phyloP scores from a whole-genome alignment of 1,140 invertebrate genomes.

The Ectropis grisescens region DNA sequence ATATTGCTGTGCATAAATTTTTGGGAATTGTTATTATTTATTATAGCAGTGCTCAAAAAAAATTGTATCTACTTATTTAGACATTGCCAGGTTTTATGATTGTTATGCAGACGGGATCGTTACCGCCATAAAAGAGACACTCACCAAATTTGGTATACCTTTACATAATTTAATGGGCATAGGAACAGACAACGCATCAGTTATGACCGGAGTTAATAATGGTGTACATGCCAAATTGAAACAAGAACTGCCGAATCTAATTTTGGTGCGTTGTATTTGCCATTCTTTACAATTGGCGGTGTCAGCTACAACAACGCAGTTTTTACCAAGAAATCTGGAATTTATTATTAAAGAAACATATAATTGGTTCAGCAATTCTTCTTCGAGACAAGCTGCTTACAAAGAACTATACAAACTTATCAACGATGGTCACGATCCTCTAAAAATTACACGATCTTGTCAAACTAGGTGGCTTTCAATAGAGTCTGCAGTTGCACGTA shows the following conservation, averaged over 20 bases:
- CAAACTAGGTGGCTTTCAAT: constrained; percentile 12
- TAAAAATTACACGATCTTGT: constrained; percentile 6
- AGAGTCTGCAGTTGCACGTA: constrained; percentile 13
- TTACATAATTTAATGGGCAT: constrained; percentile 23
- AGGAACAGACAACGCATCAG: constrained; percentile 36
- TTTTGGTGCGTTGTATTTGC: constrained; percentile 18
- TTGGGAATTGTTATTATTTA: constrained; percentile 30
- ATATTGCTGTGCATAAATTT: constrained; percentile 8
- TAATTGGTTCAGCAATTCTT: constrained; percentile 33
- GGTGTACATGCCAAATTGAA: constrained; percentile 24
- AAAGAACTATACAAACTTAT: constrained; percentile 9
- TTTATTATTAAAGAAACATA: constrained; percentile 35
- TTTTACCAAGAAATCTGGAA: constrained; percentile 30
- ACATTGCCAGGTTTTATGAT: constrained; percentile 9
- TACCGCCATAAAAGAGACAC: constrained; percentile 7
- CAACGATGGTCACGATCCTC: constrained; percentile 24
- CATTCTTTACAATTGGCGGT: constrained; percentile 16
- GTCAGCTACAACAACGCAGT: constrained; percentile 13
- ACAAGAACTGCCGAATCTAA: constrained; percentile 18
- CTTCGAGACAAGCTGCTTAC: constrained; percentile 9
- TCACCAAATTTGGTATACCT: constrained; percentile 8
- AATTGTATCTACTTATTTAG: constrained; percentile 22
- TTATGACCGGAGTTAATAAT: constrained; percentile 36
- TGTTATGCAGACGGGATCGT: constrained; percentile 3
- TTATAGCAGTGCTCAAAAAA: constrained; percentile 18